A percentile compares a stretch with the other conserved stretches of the same genome.
phyloP scores from a whole-genome alignment of 2,888 invertebrate species.

The Coelinius sp. region DNA sequence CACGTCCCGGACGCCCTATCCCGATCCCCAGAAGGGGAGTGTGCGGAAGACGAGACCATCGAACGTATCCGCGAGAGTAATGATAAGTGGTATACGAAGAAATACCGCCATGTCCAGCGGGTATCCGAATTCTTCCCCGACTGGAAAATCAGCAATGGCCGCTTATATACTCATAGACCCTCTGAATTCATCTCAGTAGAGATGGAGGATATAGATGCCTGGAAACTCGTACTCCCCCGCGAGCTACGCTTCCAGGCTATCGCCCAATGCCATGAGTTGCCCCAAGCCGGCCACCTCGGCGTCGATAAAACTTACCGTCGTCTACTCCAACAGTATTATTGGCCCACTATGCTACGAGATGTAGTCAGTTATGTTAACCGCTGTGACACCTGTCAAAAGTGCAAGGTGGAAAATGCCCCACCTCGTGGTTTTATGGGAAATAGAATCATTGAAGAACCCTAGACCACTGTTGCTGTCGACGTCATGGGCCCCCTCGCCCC shows the following conservation, averaged over 20 bases:
- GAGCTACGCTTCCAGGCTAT: neutral
- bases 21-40: neutral
- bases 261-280: neutral
- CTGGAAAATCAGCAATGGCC: neutral
- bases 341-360: neutral
- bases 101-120: neutral
- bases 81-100: neutral
- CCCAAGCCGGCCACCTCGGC: neutral
- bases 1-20: constrained; percentile 41
- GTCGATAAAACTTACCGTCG: constrained; percentile 10
- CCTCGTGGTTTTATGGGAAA: neutral
- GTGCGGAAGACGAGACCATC: neutral
- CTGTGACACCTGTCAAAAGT: neutral
- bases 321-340: neutral
- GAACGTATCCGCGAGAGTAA: neutral
- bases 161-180: neutral
- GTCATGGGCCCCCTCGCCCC: neutral
- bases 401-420: neutral
- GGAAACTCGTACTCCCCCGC: neutral
- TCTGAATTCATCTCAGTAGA: neutral
- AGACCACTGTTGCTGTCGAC: neutral
- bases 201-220: neutral
- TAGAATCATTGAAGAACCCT: neutral
- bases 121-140: neutral
- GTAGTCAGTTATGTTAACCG: neutral